A percentile compares a stretch with the other conserved stretches of the same genome.
Conservation (phyloP, 2,888 invertebrate genomes). For the Lumbricus terrestris region DNA sequence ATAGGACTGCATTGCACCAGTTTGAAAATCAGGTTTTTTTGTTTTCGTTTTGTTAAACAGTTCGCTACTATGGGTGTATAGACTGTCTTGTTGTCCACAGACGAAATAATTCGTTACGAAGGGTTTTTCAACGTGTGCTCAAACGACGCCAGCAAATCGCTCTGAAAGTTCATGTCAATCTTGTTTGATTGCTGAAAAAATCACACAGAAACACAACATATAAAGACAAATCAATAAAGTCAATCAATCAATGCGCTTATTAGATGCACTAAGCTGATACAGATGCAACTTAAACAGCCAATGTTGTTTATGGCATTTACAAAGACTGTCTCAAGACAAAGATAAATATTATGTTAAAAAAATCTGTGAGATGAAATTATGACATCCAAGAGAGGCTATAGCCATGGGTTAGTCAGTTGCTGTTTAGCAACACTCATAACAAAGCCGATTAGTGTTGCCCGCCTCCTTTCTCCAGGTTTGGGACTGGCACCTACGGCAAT, state of each 20-base stretch:
- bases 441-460: too few relatives aligned
- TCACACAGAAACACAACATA: not conserved
- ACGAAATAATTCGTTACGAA: not conserved
- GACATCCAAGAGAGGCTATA: not conserved
- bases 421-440: too few relatives aligned
- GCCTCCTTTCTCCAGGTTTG: too few relatives aligned
- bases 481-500: not conserved
- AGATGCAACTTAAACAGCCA: too few relatives aligned
- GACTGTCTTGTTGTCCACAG: not conserved
- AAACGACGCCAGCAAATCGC: slow-evolving; percentile 29
- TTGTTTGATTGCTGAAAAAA: slow-evolving; percentile 29
- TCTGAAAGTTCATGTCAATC: slow-evolving; percentile 33
- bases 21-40: not conserved
- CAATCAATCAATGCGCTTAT: too few relatives aligned
- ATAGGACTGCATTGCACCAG: not conserved
- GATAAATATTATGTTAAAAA: too few relatives aligned
- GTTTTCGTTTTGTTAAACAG: not conserved
- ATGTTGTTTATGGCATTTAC: too few relatives aligned
- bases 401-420: not conserved
- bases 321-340: too few relatives aligned
- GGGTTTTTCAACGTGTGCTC: slow-evolving; percentile 35
- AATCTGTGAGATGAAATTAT: too few relatives aligned
- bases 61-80: not conserved
- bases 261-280: too few relatives aligned
- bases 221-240: not conserved